Percentiles rank a stretch among this genome's conserved stretches.
These are phyloP conservation scores for Periphyllus acericola DNA, from an alignment of 2,888 invertebrate genomes.

Conservation along the genomic window DNA sequence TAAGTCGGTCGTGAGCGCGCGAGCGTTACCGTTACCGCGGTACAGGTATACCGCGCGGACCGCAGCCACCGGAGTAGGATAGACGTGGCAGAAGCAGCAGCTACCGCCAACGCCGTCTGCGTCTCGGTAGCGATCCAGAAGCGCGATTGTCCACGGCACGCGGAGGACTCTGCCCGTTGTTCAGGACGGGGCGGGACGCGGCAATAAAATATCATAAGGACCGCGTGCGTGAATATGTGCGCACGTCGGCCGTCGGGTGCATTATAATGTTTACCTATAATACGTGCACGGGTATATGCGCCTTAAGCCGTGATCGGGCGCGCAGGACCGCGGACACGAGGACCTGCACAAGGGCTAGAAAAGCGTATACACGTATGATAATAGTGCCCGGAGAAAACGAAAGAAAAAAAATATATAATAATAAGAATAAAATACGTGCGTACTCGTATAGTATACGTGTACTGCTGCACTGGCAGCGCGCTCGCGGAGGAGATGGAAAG, in stretches of 20 bases:
- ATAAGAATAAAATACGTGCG: not conserved
- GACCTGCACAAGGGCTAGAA: not conserved
- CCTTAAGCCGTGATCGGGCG: too few species aligned
- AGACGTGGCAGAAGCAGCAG: not conserved
- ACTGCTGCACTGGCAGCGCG: not conserved
- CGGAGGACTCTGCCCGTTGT: not conserved
- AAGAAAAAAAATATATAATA: not conserved
- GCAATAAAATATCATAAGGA: constrained; percentile 13
- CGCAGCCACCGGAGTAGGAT: not conserved
- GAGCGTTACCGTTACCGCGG: constrained; percentile 41
- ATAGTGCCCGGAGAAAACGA: not conserved
- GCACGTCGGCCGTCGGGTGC: not conserved
- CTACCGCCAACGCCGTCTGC: not conserved
- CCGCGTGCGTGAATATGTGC: not conserved
- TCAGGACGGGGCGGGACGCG: not conserved
- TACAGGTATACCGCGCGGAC: not conserved
- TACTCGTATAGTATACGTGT: not conserved
- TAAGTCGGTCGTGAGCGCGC: not conserved
- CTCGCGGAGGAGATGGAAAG: not conserved
- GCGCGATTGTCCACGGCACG: not conserved
- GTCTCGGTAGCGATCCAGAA: not conserved
- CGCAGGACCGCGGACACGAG: too few species aligned
- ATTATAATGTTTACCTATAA: not conserved
- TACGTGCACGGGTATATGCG: too few species aligned
- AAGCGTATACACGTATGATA: not conserved